Base-by-base conservation (phyloP, 2,113 vertebrate species). In the Ptilonorhynchus violaceus region DNA sequence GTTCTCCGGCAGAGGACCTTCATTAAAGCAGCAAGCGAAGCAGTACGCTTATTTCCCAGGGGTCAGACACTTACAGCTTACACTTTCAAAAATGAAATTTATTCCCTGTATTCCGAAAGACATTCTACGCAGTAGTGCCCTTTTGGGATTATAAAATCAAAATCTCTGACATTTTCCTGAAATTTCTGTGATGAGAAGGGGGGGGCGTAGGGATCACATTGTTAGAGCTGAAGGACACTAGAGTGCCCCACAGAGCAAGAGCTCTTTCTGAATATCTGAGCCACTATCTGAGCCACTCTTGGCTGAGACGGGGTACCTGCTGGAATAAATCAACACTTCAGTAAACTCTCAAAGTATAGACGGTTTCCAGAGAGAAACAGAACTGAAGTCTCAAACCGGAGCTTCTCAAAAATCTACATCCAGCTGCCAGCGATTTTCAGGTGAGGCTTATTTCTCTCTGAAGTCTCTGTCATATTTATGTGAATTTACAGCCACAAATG, bases 81-180 rank as follows among this genome's bases (percentile, higher is more conserved):
- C 86, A 92, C 86, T 95, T 93, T 84, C 44, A 86, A 72, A 92
- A 93, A 77, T 78, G 12, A 88, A 93, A 94, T 92, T 64, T 78
- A 87, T 75, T 81, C 28, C 30, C 35, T 78, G n/a, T 37, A 35
- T 85, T 56, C 55, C 64, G 47, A 69, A 83, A 88, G 46, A 13
- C 28, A 70, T 83, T 94, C 30, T 81, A 33, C 1, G 4, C 24
- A 77, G 47, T 31, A 68, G 21, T 52, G 60, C 11, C 56, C 56
- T 91, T 91, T 78, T 14, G 53, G 79, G 80, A 94, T 78, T 85
- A 88, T 13, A 86, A 69, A 93, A 75, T 74, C 79, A 72, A 78
- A 94, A 84, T 81, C 24, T 74, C 88, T 92, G 91, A 53, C 41
- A 84, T 94, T 96, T 92, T 81, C 80, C 52, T 89, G 76, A 78